phyloP scores from a whole-genome alignment of 2,113 vertebrate species.

The Rhinopithecus roxellana region DNA sequence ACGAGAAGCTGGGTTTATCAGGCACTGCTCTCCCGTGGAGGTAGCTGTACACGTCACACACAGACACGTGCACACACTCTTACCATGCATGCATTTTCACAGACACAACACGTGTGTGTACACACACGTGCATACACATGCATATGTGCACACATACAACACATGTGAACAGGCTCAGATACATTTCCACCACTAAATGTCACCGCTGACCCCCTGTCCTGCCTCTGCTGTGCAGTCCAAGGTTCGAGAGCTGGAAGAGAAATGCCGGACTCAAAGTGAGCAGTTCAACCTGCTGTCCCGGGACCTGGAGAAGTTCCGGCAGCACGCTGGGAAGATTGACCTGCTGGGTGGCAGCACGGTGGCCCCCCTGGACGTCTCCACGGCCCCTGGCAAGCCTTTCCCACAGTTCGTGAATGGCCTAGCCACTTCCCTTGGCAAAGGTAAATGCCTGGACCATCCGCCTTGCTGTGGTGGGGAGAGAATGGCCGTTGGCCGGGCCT shows the following conservation, averaged over 20 bases:
- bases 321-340: conserved; percentile 93
- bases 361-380: conserved; percentile 82
- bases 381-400: conserved; percentile 88
- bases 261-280: conserved; percentile 96
- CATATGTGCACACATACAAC: neutral
- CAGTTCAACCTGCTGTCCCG: conserved; percentile 97
- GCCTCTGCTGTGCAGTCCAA: conserved; percentile 87
- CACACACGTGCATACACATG: accelerated
- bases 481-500: accelerated
- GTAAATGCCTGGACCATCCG: conserved; percentile 76
- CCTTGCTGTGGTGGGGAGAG: accelerated
- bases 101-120: too few species aligned
- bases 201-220: neutral
- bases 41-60: accelerated
- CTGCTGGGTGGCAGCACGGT: conserved; percentile 86
- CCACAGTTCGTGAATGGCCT: conserved; percentile 93
- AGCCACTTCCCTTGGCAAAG: conserved; percentile 90
- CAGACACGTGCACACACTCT: neutral
- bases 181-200: neutral
- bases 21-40: accelerated
- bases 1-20: neutral
- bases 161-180: accelerated
- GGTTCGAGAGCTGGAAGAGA: conserved; percentile 96
- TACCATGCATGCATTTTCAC: too few species aligned
- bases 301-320: conserved; percentile 94